Base-by-base conservation (phyloP, 2,888 invertebrate genomes). In the Exephanes ischioxanthus region DNA sequence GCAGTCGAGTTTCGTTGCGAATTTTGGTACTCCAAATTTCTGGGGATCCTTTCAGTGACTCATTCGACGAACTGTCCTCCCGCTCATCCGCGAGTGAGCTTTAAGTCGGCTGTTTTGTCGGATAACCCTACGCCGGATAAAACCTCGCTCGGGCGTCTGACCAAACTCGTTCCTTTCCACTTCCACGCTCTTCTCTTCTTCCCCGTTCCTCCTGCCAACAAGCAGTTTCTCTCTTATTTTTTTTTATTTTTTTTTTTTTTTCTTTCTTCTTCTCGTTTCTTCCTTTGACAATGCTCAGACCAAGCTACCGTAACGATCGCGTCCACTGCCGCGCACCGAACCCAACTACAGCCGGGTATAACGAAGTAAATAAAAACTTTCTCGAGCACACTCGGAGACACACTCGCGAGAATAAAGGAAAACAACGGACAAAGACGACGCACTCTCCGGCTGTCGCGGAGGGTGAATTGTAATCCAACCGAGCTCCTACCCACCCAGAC, bases 291-390 rank as follows among this genome's bases (percentile, higher is more conserved):
- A 41, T 22, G 37, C 67, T 37, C 11, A 11, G 19, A 58, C n/a
- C n/a, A 37, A 37, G 41, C 22, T 9, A 41, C 16, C 11, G 45
- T 11, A 22, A 73, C 22, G 26, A 61, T 55, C 22, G 9, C 37
- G 37, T 66, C 22, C 72, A 73, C 16, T 53, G 53, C 66, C 30
- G 33, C 30, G 7, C 61, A 63, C 26, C 61, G 61, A 33, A 63
- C 61, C 16, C 53, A 53, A 33, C 30, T 37, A 53, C n/a, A 63
- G 53, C 55, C 45, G n/a, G 55, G 68, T 48, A 48, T 33, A 68
- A 80, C 80, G 48, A 80, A 58, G 67, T 22, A 45, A 67, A 67
- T 53, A 41, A 26, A 80, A 80, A 80, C 66, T 66, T 80, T 33
- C 14, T 14, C 16, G 51, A 66, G 30, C 45, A 41, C 73, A 80